Evolutionary conservation across 2,888 invertebrate species (phyloP).

Genomic region (Octonoba sinensis): DNA sequence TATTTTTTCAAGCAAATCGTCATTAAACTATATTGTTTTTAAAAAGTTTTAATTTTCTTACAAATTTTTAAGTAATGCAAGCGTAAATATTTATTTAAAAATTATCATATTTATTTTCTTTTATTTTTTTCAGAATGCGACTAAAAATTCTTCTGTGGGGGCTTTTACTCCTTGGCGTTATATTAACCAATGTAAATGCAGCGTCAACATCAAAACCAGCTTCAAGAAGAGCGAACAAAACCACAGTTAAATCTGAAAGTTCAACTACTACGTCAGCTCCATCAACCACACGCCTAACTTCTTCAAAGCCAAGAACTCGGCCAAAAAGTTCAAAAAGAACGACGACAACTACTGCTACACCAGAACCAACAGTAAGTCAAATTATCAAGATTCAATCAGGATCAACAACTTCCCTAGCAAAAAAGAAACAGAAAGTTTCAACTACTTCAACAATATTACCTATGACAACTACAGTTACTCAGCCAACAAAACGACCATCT

Average conservation of each 20-base stretch:
- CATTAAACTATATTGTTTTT: too few species aligned
- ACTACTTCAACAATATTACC: not conserved
- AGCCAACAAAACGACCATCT: too few species aligned
- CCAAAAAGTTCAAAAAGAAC: constrained; percentile 40
- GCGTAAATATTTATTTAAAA: too few species aligned
- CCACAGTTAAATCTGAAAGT: constrained; percentile 18
- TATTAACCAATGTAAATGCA: constrained; percentile 25
- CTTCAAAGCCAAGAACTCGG: constrained; percentile 29
- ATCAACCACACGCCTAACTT: constrained; percentile 9
- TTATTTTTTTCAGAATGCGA: constrained; percentile 28
- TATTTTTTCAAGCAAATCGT: too few species aligned
- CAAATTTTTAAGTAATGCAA: too few species aligned
- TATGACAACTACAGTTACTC: not conserved
- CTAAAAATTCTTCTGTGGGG: constrained; percentile 38
- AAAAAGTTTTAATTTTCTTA: too few species aligned
- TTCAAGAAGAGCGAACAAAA: constrained; percentile 21
- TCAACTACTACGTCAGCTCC: constrained; percentile 19
- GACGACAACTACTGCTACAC: constrained; percentile 27
- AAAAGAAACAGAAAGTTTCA: not conserved
- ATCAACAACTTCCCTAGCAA: not conserved
- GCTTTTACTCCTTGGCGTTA: constrained; percentile 28
- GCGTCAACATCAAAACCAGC: constrained; percentile 12
- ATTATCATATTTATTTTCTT: not conserved
- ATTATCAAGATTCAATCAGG: not conserved
- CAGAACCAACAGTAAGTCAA: not conserved